A percentile compares a stretch with the other conserved stretches of the same genome.
Evolutionary conservation across 2,888 invertebrate genomes (phyloP).

Genomic region (Drosophila engyochracea): DNA sequence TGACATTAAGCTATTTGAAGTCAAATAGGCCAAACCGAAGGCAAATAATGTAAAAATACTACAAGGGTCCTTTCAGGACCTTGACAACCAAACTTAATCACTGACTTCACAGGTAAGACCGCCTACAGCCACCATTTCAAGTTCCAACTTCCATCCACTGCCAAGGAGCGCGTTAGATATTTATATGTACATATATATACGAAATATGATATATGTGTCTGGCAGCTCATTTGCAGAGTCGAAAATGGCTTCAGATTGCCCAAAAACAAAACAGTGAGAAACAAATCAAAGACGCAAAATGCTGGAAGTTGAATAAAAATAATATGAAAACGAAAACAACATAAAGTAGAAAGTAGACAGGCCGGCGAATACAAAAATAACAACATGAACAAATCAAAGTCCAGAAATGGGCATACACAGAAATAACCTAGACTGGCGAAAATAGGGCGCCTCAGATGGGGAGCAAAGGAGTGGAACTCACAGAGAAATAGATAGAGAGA

Average conservation of each 20-base stretch:
- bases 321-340: conserved; percentile 13
- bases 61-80: not conserved
- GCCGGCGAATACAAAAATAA: conserved; percentile 30
- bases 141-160: not conserved
- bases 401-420: conserved; percentile 28
- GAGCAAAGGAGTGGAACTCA: not conserved
- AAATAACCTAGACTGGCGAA: conserved; percentile 17
- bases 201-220: conserved; percentile 10
- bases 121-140: not conserved
- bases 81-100: conserved; percentile 9
- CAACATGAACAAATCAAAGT: conserved; percentile 48
- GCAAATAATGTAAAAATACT: conserved; percentile 32
- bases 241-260: conserved; percentile 17
- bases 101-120: conserved; percentile 8
- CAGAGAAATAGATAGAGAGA: not conserved
- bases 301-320: conserved; percentile 1
- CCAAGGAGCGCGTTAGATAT: not conserved
- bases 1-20: conserved; percentile 23
- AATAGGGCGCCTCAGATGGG: not conserved
- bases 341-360: conserved; percentile 28
- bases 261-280: conserved; percentile 40
- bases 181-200: not conserved
- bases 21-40: conserved; percentile 36
- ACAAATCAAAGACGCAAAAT: conserved; percentile 54
- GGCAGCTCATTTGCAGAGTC: conserved; percentile 13